These are phyloP conservation scores for Astropecten irregularis DNA, from an alignment of 53 echinoderm and acorn worm species.

Conservation along the genomic window DNA sequence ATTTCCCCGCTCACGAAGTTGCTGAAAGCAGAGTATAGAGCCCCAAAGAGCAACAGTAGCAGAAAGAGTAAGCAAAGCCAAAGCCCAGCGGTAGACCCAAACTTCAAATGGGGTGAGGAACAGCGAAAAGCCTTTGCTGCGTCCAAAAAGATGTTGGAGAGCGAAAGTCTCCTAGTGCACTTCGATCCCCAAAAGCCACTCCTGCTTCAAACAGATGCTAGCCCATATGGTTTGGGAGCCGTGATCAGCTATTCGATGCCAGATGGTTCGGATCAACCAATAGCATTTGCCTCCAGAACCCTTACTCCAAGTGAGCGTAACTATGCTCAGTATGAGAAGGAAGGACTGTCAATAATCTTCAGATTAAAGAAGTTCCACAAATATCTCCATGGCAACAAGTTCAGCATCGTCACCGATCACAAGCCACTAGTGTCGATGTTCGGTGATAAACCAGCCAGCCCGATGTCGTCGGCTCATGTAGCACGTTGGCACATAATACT, in stretches of 20 bases:
- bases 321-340: slow-evolving; percentile 53
- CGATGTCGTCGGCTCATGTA: too few species aligned
- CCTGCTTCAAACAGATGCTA: slow-evolving; percentile 30
- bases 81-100: background rate
- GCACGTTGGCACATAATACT: too few species aligned
- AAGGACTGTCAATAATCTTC: slow-evolving; percentile 32
- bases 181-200: slow-evolving; percentile 33
- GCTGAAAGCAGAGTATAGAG: slow-evolving; percentile 47
- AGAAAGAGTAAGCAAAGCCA: background rate
- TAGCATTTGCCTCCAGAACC: background rate
- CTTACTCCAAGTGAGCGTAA: background rate
- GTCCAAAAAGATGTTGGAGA: background rate
- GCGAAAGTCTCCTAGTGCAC: slow-evolving; percentile 4
- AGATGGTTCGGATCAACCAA: background rate
- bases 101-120: slow-evolving; percentile 57
- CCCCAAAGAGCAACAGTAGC: background rate
- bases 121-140: slow-evolving; percentile 36
- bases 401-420: slow-evolving; percentile 49
- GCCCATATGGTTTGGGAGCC: too few species aligned
- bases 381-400: slow-evolving; percentile 43
- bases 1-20: slow-evolving; percentile 37
- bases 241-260: too few species aligned
- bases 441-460: background rate
- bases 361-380: slow-evolving; percentile 62
- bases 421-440: slow-evolving; percentile 48